These are phyloP conservation scores for Notarius lentiginosus DNA, from an alignment of 2,113 vertebrate genomes.

Conservation along the genomic window DNA sequence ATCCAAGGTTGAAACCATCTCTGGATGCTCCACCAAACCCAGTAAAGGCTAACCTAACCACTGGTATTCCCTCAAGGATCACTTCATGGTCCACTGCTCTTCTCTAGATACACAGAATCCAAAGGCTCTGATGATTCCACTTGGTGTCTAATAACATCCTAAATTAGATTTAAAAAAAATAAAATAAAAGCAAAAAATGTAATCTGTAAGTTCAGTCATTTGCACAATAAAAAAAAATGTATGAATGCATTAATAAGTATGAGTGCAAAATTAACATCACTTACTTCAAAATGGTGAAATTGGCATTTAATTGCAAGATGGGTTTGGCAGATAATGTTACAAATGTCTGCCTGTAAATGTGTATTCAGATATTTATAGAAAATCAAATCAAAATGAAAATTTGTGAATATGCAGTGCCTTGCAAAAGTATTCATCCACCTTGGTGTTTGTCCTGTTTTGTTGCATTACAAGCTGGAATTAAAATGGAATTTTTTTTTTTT, in stretches of 20 bases:
- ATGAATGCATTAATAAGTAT: too few species aligned
- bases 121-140: background rate
- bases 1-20: background rate
- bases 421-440: too few species aligned
- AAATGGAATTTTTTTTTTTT: too few species aligned
- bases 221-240: background rate
- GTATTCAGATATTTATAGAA: too few species aligned
- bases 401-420: too few species aligned
- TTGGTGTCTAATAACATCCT: background rate
- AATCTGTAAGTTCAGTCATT: background rate
- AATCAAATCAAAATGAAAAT: background rate
- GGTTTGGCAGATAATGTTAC: too few species aligned
- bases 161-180: background rate
- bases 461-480: too few species aligned
- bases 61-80: background rate
- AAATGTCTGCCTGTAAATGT: too few species aligned
- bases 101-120: background rate
- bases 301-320: too few species aligned
- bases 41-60: background rate
- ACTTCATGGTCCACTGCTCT: conserved; percentile 14
- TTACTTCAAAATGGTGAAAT: too few species aligned
- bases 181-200: background rate
- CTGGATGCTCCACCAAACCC: background rate
- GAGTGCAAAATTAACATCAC: too few species aligned
- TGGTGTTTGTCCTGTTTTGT: too few species aligned